These are phyloP conservation scores for Proisotoma minuta DNA, from an alignment of 2,888 invertebrate genomes.

Conservation along the genomic window DNA sequence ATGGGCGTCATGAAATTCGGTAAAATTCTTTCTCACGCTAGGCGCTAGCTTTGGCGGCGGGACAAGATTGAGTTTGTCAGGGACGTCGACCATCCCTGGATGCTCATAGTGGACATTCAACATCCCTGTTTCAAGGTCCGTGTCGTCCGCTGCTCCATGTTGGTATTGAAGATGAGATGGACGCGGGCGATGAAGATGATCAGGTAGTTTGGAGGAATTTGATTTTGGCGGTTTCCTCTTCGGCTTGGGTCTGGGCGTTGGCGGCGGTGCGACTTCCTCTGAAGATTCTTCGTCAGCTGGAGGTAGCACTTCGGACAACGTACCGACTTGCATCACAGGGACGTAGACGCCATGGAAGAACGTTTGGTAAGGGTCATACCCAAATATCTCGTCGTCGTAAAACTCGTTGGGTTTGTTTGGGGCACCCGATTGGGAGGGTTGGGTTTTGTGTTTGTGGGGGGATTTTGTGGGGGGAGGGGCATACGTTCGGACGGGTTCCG, in stretches of 20 bases:
- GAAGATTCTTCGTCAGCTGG: conserved; percentile 14
- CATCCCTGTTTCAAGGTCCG: conserved; percentile 41
- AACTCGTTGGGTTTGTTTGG: conserved; percentile 46
- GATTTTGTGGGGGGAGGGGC: conserved; percentile 32
- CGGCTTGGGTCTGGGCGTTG: conserved; percentile 22
- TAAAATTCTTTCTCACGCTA: conserved; percentile 40
- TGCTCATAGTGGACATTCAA: conserved; percentile 38
- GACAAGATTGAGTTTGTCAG: conserved; percentile 35
- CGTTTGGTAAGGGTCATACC: conserved; percentile 47
- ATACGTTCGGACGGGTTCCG: conserved; percentile 24
- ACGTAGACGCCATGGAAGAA: conserved; percentile 47
- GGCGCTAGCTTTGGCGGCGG: conserved; percentile 40
- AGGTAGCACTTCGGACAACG: conserved; percentile 19
- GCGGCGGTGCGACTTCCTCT: conserved; percentile 25
- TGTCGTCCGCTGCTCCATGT: conserved; percentile 46
- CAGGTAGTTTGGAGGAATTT: no score
- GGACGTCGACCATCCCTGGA: conserved; percentile 32
- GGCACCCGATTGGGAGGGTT: conserved; percentile 20
- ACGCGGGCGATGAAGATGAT: conserved; percentile 45
- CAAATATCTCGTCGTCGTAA: conserved; percentile 48
- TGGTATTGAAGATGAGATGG: conserved; percentile 47
- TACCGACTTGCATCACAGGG: conserved; percentile 35
- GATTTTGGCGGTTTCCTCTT: no score
- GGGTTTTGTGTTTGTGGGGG: conserved; percentile 23
- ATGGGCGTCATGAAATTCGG: conserved; percentile 42